A percentile compares a stretch with the other conserved stretches of the same genome.
These are phyloP conservation scores for Esperia sulphurella DNA, from an alignment of 2,888 invertebrate genomes.

Conservation along the genomic window DNA sequence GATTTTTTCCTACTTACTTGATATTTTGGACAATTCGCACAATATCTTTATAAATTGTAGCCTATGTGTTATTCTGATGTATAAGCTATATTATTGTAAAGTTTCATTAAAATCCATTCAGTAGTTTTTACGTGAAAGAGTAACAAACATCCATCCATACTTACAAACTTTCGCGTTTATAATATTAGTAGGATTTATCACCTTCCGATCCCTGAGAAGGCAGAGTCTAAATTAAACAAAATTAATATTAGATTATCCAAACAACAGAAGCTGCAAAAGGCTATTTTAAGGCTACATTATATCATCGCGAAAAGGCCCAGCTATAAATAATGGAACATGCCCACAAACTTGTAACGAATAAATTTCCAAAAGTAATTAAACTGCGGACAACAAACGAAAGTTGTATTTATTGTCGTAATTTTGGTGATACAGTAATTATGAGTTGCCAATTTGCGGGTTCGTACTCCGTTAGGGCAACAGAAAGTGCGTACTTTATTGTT, in stretches of 20 bases:
- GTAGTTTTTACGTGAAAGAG: too few species aligned
- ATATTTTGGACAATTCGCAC: too few species aligned
- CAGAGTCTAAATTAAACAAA: not conserved
- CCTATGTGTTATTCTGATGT: too few species aligned
- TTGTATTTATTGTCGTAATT: slow-evolving; percentile 13
- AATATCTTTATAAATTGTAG: too few species aligned
- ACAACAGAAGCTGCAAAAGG: slow-evolving; percentile 8
- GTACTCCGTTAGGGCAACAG: not conserved
- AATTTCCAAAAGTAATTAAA: slow-evolving; percentile 13
- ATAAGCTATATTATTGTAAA: too few species aligned
- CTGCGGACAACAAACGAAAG: slow-evolving; percentile 5
- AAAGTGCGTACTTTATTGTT: not conserved
- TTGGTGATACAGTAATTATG: slow-evolving; percentile 3
- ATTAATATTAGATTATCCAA: slow-evolving; percentile 11
- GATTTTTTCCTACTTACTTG: too few species aligned
- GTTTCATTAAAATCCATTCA: too few species aligned
- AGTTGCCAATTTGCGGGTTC: slow-evolving; percentile 1
- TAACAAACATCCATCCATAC: too few species aligned
- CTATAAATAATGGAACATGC: slow-evolving; percentile 3
- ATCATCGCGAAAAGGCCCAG: not conserved
- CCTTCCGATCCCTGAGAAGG: too few species aligned
- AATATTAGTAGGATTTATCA: too few species aligned
- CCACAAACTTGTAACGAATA: slow-evolving; percentile 7
- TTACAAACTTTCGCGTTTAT: too few species aligned
- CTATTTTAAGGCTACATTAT: not conserved